Percentiles rank a stretch among this genome's conserved stretches.
Evolutionary conservation across 2,113 vertebrate genomes (phyloP).

Genomic region (Chunga burmeisteri): DNA sequence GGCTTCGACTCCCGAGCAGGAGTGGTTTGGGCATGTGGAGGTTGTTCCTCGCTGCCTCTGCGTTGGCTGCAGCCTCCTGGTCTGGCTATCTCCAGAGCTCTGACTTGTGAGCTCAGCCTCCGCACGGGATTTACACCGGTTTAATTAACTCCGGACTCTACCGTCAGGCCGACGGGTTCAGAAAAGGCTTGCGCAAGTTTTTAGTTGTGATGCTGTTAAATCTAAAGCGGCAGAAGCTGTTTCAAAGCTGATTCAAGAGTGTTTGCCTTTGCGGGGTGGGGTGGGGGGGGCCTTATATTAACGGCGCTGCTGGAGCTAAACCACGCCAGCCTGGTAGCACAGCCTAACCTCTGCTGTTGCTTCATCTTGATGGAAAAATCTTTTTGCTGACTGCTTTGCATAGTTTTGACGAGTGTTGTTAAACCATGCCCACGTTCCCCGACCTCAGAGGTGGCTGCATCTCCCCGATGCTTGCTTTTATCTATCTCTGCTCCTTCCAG

Average conservation of each 20-base stretch:
- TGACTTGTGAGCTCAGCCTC: neutral
- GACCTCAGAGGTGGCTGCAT: neutral
- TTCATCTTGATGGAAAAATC: neutral
- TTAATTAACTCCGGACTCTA: fast-evolving
- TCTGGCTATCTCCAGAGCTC: neutral
- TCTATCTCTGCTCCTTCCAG: neutral
- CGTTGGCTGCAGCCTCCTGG: neutral
- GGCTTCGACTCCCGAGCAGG: neutral
- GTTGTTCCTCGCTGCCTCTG: neutral
- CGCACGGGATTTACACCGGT: neutral
- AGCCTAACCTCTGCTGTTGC: neutral
- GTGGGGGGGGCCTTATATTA: neutral
- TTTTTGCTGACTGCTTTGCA: neutral
- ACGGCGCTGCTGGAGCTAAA: neutral
- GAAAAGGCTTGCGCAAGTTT: neutral
- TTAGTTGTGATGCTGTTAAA: neutral
- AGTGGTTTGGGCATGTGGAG: neutral
- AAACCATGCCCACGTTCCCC: fast-evolving
- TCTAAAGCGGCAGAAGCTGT: neutral
- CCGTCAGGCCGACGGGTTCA: fast-evolving
- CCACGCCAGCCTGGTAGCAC: fast-evolving
- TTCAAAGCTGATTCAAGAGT: neutral
- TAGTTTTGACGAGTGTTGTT: neutral
- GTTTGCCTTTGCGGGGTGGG: neutral
- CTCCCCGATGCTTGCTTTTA: neutral